Evolutionary conservation across 2,113 vertebrate species (phyloP).

Genomic region (Dasyurus viverrinus): DNA sequence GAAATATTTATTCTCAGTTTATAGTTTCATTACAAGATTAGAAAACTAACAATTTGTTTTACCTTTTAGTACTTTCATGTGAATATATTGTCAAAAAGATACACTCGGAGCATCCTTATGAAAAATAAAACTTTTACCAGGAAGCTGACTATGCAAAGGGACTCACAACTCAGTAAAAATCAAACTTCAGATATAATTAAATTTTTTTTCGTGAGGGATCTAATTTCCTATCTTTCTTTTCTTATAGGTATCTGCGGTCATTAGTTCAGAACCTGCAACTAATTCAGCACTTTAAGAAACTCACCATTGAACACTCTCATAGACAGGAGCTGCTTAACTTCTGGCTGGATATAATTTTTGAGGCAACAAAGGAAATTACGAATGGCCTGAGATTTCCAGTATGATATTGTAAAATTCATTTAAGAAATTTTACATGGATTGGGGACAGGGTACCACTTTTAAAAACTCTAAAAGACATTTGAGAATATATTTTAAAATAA

Average conservation of each 20-base stretch:
- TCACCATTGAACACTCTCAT: conserved; percentile 88
- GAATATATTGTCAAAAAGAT: neutral
- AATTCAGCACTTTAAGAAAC: conserved; percentile 94
- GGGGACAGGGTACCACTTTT: neutral
- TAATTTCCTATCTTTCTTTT: conserved; percentile 57
- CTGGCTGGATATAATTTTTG: conserved; percentile 98
- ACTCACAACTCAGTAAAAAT: neutral
- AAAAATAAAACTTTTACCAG: neutral
- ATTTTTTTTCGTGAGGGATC: conserved; percentile 58
- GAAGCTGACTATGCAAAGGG: neutral
- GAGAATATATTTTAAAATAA: neutral
- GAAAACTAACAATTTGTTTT: neutral
- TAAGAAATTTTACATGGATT: neutral
- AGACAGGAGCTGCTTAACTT: conserved; percentile 93
- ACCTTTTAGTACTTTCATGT: neutral
- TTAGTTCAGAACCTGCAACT: conserved; percentile 96
- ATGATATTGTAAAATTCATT: conserved; percentile 71
- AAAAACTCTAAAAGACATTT: neutral
- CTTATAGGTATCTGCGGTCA: conserved; percentile 93
- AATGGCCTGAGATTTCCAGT: conserved; percentile 95
- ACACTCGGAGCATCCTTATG: neutral
- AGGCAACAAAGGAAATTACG: conserved; percentile 91
- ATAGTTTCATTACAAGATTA: neutral
- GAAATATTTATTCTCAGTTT: neutral
- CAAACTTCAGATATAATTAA: conserved; percentile 15